Percentiles rank a stretch among this genome's conserved stretches.
Evolutionary conservation across 2,113 vertebrate genomes (phyloP).

Genomic region (Blennius ocellaris): DNA sequence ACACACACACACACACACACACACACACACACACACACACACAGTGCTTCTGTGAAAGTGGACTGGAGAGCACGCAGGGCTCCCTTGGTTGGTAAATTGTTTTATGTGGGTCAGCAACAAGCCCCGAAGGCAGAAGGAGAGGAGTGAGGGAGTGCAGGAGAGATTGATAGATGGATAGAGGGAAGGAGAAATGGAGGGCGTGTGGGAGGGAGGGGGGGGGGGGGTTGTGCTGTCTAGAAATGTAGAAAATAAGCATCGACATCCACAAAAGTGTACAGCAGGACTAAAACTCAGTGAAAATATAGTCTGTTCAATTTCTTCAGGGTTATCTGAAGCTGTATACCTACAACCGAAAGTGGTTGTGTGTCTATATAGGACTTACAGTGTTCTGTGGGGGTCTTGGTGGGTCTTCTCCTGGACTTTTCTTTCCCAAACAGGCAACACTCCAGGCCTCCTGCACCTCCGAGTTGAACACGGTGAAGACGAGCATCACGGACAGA

Average conservation of each 20-base stretch:
- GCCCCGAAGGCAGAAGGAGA: slow-evolving; percentile 50
- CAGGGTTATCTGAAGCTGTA: too few species aligned
- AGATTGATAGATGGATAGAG: slow-evolving; percentile 59
- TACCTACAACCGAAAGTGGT: too few species aligned
- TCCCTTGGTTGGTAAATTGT: slow-evolving; percentile 41
- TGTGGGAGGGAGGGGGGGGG: slow-evolving; percentile 49
- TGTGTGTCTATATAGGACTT: slow-evolving; percentile 45
- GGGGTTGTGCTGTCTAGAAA: slow-evolving; percentile 52
- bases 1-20: neutral
- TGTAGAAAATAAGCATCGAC: slow-evolving; percentile 16
- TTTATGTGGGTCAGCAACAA: slow-evolving; percentile 70
- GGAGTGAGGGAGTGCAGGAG: slow-evolving; percentile 35
- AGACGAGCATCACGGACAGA: slow-evolving; percentile 89
- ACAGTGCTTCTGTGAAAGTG: slow-evolving; percentile 27
- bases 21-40: slow-evolving; percentile 5
- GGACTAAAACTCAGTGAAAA: slow-evolving; percentile 6
- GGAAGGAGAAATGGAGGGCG: slow-evolving; percentile 52
- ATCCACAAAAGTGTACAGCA: neutral
- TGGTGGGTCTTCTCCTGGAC: slow-evolving; percentile 85
- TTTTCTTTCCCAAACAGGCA: slow-evolving; percentile 91
- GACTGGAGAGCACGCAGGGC: slow-evolving; percentile 34
- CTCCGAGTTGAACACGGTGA: slow-evolving; percentile 93
- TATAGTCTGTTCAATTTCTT: too few species aligned
- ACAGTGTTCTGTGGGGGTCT: slow-evolving; percentile 86
- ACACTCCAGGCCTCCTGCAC: slow-evolving; percentile 92